A percentile compares a stretch with the other conserved stretches of the same genome.
phyloP scores from a whole-genome alignment of 2,113 vertebrate genomes.

The Panthera leo region DNA sequence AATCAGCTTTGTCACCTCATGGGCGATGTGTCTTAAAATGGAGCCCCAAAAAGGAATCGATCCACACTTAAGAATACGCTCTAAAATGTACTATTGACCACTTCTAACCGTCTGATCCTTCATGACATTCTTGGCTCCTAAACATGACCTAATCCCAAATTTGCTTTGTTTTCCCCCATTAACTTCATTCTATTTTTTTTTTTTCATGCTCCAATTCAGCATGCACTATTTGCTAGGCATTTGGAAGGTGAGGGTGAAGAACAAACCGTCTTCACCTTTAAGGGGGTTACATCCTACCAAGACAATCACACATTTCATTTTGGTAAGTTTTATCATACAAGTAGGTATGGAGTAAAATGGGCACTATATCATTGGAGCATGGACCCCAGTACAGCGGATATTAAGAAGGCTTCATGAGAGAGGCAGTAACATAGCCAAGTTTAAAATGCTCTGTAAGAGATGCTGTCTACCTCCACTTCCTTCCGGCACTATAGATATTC shows the following conservation, averaged over 20 bases:
- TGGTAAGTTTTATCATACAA: background rate
- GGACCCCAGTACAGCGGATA: background rate
- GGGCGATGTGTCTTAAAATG: background rate
- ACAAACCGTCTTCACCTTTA: background rate
- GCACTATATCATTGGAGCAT: rapidly evolving
- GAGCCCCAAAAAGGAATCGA: background rate
- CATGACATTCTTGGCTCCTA: background rate
- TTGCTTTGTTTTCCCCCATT: background rate
- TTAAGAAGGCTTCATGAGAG: background rate
- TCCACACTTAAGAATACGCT: background rate
- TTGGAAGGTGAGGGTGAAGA: background rate
- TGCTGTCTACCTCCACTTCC: background rate
- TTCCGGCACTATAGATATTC: background rate
- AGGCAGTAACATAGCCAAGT: rapidly evolving
- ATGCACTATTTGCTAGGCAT: background rate
- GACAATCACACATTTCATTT: background rate
- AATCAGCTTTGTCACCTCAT: background rate
- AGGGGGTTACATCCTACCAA: background rate
- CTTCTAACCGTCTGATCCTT: background rate
- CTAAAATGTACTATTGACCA: background rate
- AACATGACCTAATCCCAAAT: background rate
- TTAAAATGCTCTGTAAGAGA: background rate
- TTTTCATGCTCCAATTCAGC: background rate
- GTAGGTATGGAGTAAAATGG: background rate
- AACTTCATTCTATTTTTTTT: background rate